A percentile compares a stretch with the other conserved stretches of the same genome.
Evolutionary conservation across 1,140 invertebrate genomes (phyloP).

Genomic region (Potamilus streckersoni): DNA sequence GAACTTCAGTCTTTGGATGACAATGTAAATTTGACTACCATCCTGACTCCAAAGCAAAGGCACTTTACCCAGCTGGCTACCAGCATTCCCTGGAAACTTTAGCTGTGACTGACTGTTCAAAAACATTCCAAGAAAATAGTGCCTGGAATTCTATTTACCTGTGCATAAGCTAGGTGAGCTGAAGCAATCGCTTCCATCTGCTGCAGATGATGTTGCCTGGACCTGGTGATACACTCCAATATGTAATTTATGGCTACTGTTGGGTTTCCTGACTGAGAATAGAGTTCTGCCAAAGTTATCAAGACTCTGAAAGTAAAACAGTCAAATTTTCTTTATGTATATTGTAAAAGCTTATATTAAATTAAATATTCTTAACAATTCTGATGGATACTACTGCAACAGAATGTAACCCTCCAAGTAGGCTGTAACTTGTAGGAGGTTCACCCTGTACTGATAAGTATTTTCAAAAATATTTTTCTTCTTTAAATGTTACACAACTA

Average conservation of each 20-base stretch:
- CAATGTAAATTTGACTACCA: too few species aligned
- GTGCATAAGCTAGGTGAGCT: slow-evolving; percentile 81
- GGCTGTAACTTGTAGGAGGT: too few species aligned
- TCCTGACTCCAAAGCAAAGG: too few species aligned
- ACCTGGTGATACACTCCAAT: slow-evolving; percentile 78
- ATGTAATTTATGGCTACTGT: slow-evolving; percentile 73
- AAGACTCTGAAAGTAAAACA: slow-evolving; percentile 67
- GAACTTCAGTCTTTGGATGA: too few species aligned
- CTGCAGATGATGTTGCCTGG: slow-evolving; percentile 79
- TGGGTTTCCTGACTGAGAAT: slow-evolving; percentile 72
- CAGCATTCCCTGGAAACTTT: too few species aligned
- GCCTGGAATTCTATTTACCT: slow-evolving; percentile 64
- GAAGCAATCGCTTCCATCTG: slow-evolving; percentile 81
- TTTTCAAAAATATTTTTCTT: too few species aligned
- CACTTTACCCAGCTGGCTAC: too few species aligned
- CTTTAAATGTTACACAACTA: too few species aligned
- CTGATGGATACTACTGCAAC: too few species aligned
- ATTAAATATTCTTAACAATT: too few species aligned
- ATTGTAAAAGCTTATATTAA: not conserved
- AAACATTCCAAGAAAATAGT: not conserved
- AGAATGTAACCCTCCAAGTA: too few species aligned
- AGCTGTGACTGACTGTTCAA: not conserved
- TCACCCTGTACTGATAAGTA: too few species aligned
- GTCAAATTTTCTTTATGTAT: not conserved
- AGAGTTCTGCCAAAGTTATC: slow-evolving; percentile 80